Evolutionary conservation across 2,113 vertebrate genomes (phyloP).

Genomic region (Rhea pennata): DNA sequence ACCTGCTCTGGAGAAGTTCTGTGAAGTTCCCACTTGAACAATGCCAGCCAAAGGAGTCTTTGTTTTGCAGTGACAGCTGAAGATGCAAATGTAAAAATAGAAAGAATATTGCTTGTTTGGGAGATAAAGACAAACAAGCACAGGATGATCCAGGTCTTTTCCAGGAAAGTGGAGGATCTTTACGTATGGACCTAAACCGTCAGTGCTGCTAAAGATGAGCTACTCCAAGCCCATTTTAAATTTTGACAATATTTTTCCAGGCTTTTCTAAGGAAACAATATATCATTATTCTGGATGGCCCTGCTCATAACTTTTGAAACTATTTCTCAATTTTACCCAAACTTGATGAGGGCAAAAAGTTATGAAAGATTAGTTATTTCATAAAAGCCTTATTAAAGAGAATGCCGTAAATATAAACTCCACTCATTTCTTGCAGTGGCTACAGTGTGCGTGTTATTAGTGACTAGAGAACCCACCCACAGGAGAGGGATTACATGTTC

Average conservation of each 20-base stretch:
- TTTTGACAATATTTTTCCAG: not conserved
- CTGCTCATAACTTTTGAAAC: not conserved
- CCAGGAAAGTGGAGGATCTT: not conserved
- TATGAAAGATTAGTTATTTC: not conserved
- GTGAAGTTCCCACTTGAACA: not conserved
- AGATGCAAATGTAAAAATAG: not conserved
- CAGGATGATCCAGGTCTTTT: not conserved
- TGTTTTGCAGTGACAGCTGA: not conserved
- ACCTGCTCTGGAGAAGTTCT: not conserved
- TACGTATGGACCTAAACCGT: not conserved
- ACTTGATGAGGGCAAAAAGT: not conserved
- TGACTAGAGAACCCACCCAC: not conserved
- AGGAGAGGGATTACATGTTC: not conserved
- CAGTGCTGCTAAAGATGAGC: not conserved
- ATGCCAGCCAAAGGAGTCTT: not conserved
- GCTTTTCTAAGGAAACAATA: not conserved
- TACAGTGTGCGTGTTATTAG: not conserved
- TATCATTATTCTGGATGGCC: not conserved
- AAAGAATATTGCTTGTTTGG: not conserved
- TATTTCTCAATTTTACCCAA: not conserved
- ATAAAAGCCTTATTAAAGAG: not conserved
- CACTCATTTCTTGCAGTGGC: not conserved
- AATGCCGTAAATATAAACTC: not conserved
- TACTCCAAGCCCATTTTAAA: not conserved
- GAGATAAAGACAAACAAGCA: not conserved